phyloP scores from a whole-genome alignment of 2,797 vertebrate genomes.

The Channa striata region DNA sequence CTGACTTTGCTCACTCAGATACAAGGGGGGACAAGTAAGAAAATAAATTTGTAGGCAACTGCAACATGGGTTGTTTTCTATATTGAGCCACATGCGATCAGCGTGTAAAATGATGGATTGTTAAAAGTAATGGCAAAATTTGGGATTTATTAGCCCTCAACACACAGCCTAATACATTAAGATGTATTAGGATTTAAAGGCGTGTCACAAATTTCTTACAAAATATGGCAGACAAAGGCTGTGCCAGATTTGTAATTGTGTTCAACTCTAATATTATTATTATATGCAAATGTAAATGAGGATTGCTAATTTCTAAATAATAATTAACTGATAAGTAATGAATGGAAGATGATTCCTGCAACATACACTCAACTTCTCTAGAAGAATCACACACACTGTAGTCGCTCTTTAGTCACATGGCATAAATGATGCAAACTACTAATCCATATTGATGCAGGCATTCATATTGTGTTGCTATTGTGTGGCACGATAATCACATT shows the following conservation, averaged over 20 bases:
- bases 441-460: not conserved
- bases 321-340: not conserved
- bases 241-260: not conserved
- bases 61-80: conserved; percentile 1
- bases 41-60: conserved; percentile 25
- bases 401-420: not conserved
- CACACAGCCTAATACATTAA: no score
- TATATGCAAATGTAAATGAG: not conserved
- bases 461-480: no score
- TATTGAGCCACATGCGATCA: not conserved
- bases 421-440: not conserved
- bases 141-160: no score
- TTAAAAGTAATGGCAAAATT: no score
- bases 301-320: not conserved
- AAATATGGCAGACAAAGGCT: not conserved
- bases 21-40: not conserved
- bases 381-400: no score
- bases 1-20: conserved; percentile 21
- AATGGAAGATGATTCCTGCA: not conserved
- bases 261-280: not conserved
- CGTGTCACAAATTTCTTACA: no score
- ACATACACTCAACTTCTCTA: no score
- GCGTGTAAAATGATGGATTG: no score
- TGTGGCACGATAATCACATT: not conserved
- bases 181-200: no score